A percentile compares a stretch with the other conserved stretches of the same genome.
These are phyloP conservation scores for Probosciger aterrimus DNA, from an alignment of 2,113 vertebrate species.

Conservation along the genomic window DNA sequence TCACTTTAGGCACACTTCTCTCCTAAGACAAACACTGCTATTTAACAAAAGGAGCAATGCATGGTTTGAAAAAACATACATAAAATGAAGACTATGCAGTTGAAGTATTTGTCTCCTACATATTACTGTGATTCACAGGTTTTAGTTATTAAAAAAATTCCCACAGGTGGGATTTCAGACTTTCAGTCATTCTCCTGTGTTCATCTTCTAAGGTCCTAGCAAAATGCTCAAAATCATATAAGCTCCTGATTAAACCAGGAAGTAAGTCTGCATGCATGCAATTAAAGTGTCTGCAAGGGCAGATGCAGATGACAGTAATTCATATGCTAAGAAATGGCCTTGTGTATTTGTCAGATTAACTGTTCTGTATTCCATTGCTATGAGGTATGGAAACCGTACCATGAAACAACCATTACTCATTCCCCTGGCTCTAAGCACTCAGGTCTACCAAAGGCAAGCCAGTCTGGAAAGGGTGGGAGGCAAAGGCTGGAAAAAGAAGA, in stretches of 20 bases:
- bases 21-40: background rate
- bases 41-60: background rate
- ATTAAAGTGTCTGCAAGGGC: conserved; percentile 63
- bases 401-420: conserved; percentile 69
- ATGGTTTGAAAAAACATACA: background rate
- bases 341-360: conserved; percentile 74
- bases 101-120: background rate
- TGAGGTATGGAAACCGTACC: conserved; percentile 79
- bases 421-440: conserved; percentile 47
- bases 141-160: background rate
- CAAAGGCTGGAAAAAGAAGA: background rate
- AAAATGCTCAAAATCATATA: background rate
- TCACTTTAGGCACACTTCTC: background rate
- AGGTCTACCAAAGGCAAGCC: conserved; percentile 33
- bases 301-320: conserved; percentile 72
- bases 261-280: conserved; percentile 61
- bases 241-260: conserved; percentile 55
- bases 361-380: conserved; percentile 74
- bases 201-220: background rate
- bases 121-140: background rate
- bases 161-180: background rate
- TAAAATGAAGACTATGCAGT: background rate
- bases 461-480: background rate
- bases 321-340: conserved; percentile 71
- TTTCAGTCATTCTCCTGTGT: background rate